These are phyloP conservation scores for Erannis defoliaria DNA, from an alignment of 2,888 invertebrate genomes.

Conservation along the genomic window DNA sequence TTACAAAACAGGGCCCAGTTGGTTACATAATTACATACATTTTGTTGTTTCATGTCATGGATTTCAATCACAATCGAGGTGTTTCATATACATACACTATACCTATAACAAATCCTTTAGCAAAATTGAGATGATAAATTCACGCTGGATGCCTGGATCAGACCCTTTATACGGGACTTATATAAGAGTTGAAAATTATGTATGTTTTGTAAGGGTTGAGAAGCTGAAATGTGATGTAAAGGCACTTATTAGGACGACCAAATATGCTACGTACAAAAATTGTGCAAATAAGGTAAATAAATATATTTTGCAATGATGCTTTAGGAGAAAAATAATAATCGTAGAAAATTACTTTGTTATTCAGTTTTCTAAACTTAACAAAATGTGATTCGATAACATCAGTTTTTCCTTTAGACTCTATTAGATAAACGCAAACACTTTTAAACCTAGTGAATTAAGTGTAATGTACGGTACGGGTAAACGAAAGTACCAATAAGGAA, in stretches of 20 bases:
- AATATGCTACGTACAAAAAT: neutral
- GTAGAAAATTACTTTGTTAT: no score
- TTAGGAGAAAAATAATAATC: no score
- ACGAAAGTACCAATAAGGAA: no score
- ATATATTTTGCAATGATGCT: no score
- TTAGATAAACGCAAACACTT: neutral
- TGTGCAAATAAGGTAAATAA: no score
- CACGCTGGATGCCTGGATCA: neutral
- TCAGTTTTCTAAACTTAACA: no score
- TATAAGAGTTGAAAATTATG: neutral
- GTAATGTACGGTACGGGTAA: neutral
- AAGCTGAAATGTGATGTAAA: neutral
- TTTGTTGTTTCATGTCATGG: slow-evolving; percentile 38
- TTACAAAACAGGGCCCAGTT: no score
- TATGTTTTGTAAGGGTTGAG: neutral
- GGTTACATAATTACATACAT: slow-evolving; percentile 34
- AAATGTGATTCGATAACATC: no score
- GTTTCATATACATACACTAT: neutral
- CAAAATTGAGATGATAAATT: neutral
- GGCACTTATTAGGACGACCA: neutral
- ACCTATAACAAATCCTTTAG: neutral
- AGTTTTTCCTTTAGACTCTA: no score
- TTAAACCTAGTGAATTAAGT: neutral
- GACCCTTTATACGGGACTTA: neutral
- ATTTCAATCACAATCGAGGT: slow-evolving; percentile 15